These are phyloP conservation scores for Equus przewalskii DNA, from an alignment of 2,113 vertebrate species.

Conservation along the genomic window DNA sequence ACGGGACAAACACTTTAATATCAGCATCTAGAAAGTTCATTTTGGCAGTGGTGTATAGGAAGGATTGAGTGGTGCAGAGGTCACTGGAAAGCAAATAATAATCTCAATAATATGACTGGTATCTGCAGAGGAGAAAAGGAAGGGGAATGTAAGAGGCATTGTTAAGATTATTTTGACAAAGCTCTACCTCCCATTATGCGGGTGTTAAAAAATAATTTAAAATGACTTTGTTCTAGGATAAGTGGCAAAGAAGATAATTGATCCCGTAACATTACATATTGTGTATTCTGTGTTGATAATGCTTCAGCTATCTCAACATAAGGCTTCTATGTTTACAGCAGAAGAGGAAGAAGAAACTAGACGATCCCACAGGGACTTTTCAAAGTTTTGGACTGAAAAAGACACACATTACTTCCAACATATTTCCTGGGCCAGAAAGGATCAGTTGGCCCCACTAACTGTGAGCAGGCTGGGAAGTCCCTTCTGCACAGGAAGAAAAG, in stretches of 20 bases:
- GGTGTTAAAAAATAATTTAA: slow-evolving; percentile 1
- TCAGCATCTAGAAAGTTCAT: background rate
- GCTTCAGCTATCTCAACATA: background rate
- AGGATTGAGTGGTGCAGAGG: background rate
- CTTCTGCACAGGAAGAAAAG: background rate
- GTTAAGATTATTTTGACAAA: background rate
- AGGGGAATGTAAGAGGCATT: background rate
- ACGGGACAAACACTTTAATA: background rate
- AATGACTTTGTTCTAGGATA: background rate
- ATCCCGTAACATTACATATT: background rate
- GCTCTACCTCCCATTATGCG: background rate
- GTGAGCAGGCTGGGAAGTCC: background rate
- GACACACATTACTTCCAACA: background rate
- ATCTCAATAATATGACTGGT: background rate
- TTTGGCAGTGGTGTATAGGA: background rate
- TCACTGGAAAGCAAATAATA: background rate
- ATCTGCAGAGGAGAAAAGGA: background rate
- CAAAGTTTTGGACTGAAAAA: background rate
- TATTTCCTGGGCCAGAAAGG: background rate
- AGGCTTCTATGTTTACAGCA: background rate
- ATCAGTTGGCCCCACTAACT: background rate
- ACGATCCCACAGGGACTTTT: background rate
- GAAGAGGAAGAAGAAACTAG: background rate
- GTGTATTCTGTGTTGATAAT: background rate
- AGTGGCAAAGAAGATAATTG: background rate